Percentiles rank a stretch among this genome's conserved stretches.
These are phyloP conservation scores for Fukomys damarensis DNA, from an alignment of 2,113 vertebrate species.

Conservation along the genomic window DNA sequence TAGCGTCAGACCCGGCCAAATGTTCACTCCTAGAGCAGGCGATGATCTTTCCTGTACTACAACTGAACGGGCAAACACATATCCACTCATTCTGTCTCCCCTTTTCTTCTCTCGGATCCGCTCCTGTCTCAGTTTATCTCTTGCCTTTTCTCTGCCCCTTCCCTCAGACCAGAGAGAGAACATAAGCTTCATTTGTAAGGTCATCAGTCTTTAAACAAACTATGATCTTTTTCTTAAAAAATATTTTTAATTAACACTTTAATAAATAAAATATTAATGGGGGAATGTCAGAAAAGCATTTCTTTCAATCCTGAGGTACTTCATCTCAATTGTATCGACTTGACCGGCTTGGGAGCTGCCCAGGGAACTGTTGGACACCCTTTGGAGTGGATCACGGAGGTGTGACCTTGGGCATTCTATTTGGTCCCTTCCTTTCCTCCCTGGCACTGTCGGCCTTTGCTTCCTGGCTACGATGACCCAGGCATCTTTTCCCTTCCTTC, in stretches of 20 bases:
- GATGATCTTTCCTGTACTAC: rapidly evolving
- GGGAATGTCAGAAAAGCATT: too few species aligned
- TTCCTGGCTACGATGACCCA: neutral
- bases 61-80: too few species aligned
- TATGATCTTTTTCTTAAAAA: too few species aligned
- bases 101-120: neutral
- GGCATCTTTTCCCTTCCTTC: neutral
- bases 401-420: neutral
- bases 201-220: neutral
- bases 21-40: rapidly evolving
- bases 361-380: neutral
- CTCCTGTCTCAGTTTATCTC: neutral
- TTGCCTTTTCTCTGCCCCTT: too few species aligned
- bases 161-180: rapidly evolving
- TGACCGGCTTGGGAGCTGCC: neutral
- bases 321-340: neutral
- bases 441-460: neutral
- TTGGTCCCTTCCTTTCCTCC: neutral
- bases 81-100: rapidly evolving
- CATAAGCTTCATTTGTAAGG: too few species aligned
- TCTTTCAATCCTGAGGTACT: neutral
- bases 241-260: neutral
- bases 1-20: rapidly evolving
- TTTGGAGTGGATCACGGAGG: neutral
- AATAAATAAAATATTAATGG: rapidly evolving